Percentiles rank a stretch among this genome's conserved stretches.
Evolutionary conservation across 2,113 vertebrate genomes (phyloP).

Genomic region (Parus major): DNA sequence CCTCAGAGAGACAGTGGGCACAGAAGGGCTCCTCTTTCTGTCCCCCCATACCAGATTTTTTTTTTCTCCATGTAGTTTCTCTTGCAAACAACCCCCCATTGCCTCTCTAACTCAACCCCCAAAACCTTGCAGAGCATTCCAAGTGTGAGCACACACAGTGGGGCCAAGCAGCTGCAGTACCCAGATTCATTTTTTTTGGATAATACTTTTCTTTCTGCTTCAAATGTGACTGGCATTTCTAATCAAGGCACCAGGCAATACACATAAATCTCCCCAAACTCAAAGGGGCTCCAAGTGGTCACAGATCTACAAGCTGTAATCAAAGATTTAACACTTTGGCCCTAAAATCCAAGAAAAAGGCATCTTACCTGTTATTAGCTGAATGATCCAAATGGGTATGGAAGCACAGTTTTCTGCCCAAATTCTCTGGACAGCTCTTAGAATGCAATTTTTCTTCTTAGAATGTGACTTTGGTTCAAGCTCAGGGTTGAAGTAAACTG

Average conservation of each 20-base stretch:
- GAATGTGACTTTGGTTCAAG: neutral
- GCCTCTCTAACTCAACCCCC: neutral
- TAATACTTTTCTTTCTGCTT: neutral
- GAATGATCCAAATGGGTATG: neutral
- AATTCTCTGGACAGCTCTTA: neutral
- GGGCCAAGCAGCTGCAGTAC: neutral
- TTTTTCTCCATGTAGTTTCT: neutral
- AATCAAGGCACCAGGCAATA: neutral
- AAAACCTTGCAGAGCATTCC: neutral
- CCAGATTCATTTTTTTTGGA: neutral
- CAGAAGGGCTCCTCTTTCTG: neutral
- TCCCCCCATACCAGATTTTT: neutral
- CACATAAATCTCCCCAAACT: neutral
- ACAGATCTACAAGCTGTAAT: neutral
- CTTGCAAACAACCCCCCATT: neutral
- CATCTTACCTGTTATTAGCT: neutral
- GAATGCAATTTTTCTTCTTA: neutral
- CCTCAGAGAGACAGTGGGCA: neutral
- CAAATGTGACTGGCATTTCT: neutral
- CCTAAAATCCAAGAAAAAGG: accelerated
- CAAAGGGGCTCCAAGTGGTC: neutral
- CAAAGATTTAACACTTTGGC: neutral
- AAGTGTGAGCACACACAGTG: accelerated
- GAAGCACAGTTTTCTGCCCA: neutral
- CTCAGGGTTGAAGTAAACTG: neutral